Evolutionary conservation across 2,797 vertebrate genomes (phyloP).

Genomic region (Spheniscus humboldti): DNA sequence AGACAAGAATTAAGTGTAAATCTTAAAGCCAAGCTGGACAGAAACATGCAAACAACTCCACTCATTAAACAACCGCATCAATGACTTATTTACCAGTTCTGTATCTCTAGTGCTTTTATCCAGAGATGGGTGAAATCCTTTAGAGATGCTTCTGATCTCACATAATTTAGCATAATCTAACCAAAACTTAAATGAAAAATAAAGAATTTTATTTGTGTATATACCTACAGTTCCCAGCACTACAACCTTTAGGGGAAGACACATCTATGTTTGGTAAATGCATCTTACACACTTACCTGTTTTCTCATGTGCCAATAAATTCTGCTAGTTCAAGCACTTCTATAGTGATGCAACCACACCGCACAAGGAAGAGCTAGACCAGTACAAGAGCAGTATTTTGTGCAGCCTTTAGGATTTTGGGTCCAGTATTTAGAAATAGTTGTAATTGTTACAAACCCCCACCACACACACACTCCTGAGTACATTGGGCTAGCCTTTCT

Average conservation of each 20-base stretch:
- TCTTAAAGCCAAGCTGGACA: background rate
- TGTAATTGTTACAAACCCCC: background rate
- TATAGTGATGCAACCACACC: rapidly evolving
- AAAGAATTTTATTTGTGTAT: background rate
- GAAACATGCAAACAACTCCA: background rate
- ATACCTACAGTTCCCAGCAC: background rate
- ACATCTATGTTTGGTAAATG: background rate
- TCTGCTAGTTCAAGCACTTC: background rate
- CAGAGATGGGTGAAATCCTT: background rate
- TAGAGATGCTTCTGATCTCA: background rate
- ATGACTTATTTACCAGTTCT: background rate
- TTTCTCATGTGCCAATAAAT: background rate
- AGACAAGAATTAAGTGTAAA: background rate
- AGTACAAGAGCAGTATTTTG: background rate
- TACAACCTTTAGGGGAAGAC: background rate
- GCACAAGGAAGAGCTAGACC: background rate
- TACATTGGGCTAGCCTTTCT: background rate
- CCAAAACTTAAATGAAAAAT: background rate
- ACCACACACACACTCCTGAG: background rate
- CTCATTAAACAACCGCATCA: background rate
- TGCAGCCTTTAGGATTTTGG: background rate
- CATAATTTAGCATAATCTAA: background rate
- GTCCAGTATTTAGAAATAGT: background rate
- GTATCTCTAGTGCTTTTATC: background rate
- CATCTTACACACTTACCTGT: background rate